Evolutionary conservation across 2,888 invertebrate genomes (phyloP).

Genomic region (Netelia inedita): DNA sequence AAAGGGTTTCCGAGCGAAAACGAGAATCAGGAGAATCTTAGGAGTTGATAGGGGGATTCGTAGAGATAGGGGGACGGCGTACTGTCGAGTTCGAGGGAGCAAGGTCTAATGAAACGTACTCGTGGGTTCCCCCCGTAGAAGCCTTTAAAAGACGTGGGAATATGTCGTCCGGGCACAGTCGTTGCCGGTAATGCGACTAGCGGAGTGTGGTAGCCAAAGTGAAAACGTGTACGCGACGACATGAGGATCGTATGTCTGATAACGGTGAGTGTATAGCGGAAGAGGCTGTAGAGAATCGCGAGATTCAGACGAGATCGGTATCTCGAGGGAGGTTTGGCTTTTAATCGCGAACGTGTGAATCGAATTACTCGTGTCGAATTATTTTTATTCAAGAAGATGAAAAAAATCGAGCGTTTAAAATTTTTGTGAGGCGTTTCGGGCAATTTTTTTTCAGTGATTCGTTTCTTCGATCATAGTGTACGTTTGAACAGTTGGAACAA

Average conservation of each 20-base stretch:
- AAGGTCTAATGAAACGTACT: conserved; percentile 52
- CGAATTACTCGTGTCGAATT: conserved; percentile 2
- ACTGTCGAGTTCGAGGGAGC: conserved; percentile 47
- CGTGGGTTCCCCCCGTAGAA: conserved; percentile 57
- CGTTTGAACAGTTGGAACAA: neutral
- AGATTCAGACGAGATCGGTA: neutral
- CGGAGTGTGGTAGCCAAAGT: conserved; percentile 73
- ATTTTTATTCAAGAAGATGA: neutral
- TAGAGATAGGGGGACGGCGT: neutral
- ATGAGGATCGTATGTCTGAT: conserved; percentile 79
- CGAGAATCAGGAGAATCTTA: neutral
- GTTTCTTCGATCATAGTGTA: neutral
- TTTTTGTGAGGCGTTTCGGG: neutral
- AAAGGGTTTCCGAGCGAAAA: conserved; percentile 42
- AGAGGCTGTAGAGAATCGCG: neutral
- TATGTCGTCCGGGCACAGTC: conserved; percentile 73
- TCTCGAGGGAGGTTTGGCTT: conserved; percentile 5
- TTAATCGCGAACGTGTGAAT: neutral
- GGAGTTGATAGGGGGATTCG: neutral
- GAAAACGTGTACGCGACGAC: conserved; percentile 71
- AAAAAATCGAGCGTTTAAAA: neutral
- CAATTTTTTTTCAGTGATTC: neutral
- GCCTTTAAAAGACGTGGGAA: conserved; percentile 79
- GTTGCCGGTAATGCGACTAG: conserved; percentile 73
- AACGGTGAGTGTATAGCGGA: conserved; percentile 77